Evolutionary conservation across 2,888 invertebrate genomes (phyloP).

Genomic region (Eulithis prunata): DNA sequence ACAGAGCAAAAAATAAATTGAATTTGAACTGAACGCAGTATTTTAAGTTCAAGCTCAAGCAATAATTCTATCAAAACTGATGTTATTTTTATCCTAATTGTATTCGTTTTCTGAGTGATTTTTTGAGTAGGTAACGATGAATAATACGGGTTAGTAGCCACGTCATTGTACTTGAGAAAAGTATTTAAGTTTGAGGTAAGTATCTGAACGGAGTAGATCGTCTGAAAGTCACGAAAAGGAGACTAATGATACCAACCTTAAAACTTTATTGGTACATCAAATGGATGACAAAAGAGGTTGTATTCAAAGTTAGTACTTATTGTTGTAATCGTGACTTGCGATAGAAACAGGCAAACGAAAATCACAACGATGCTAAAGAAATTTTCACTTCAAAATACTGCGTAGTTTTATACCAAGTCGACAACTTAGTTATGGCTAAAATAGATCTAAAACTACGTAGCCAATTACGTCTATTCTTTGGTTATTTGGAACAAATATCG

Average conservation of each 20-base stretch:
- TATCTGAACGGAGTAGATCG: slow-evolving; percentile 12
- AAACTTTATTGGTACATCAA: slow-evolving; percentile 25
- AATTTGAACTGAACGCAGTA: slow-evolving; percentile 5
- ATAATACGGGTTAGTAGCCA: slow-evolving; percentile 2
- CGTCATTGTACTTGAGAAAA: slow-evolving; percentile 23
- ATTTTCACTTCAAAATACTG: no score
- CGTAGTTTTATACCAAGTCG: no score
- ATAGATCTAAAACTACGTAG: no score
- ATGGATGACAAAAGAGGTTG: slow-evolving; percentile 26
- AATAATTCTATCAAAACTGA: not conserved
- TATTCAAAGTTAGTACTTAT: slow-evolving; percentile 20
- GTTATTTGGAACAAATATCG: no score
- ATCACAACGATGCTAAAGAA: no score
- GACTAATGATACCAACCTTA: slow-evolving; percentile 24
- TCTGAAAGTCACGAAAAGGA: slow-evolving; percentile 26
- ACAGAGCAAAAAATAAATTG: slow-evolving; percentile 24
- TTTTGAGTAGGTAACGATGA: not conserved
- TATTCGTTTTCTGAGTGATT: not conserved
- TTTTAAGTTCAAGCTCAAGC: not conserved
- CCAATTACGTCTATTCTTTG: no score
- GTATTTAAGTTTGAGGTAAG: slow-evolving; percentile 10
- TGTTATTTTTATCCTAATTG: not conserved
- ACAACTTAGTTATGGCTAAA: no score
- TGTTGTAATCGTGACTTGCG: slow-evolving; percentile 17
- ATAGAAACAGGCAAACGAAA: no score